A percentile compares a stretch with the other conserved stretches of the same genome.
These are phyloP conservation scores for Eumaeus atala DNA, from an alignment of 1,140 invertebrate genomes.

Conservation along the genomic window DNA sequence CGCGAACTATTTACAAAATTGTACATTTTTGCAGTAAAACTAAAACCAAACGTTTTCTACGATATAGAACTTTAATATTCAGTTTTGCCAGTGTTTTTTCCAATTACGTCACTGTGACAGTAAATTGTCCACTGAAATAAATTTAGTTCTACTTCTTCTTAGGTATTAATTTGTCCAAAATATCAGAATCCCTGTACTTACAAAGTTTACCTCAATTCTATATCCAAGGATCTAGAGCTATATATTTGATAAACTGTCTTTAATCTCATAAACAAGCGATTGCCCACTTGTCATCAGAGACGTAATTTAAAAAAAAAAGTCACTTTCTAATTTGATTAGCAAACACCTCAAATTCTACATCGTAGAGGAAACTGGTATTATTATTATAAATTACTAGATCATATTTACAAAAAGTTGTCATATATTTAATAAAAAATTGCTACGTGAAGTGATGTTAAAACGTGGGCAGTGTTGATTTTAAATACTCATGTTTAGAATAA, in stretches of 20 bases:
- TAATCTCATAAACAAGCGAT: too few species aligned
- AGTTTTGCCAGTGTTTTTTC: too few species aligned
- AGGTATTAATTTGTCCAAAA: too few species aligned
- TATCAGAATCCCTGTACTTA: too few species aligned
- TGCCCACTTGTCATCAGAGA: not conserved
- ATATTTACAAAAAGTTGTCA: constrained; percentile 11
- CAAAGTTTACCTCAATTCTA: too few species aligned
- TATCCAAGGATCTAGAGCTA: too few species aligned
- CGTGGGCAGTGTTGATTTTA: constrained; percentile 2
- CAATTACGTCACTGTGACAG: too few species aligned
- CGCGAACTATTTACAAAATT: constrained; percentile 60
- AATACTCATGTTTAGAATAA: constrained; percentile 1
- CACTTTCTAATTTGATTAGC: not conserved
- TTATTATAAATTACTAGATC: not conserved
- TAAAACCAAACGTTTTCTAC: constrained; percentile 20
- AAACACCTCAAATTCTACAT: too few species aligned
- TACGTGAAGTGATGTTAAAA: not conserved
- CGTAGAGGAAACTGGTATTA: not conserved
- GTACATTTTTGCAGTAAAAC: constrained; percentile 48
- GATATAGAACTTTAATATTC: not conserved
- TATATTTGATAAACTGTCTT: too few species aligned
- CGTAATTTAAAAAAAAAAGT: not conserved
- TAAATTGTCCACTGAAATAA: too few species aligned
- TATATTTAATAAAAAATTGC: constrained; percentile 1
- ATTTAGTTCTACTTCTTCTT: too few species aligned